phyloP scores from a whole-genome alignment of 1,140 invertebrate species.

The Coelopa frigida region DNA sequence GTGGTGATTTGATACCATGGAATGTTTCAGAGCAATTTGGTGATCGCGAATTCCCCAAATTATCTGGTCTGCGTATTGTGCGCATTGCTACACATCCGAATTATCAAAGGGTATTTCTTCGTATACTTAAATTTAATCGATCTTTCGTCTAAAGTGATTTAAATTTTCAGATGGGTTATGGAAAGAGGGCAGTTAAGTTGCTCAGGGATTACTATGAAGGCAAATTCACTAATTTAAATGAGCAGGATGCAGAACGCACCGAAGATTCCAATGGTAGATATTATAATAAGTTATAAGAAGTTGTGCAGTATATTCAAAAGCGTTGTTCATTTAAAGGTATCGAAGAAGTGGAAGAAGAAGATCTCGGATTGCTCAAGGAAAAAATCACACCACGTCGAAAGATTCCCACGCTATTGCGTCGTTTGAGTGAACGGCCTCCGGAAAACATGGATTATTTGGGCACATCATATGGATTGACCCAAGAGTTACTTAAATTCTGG shows the following conservation, averaged over 20 bases:
- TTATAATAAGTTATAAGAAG: not conserved
- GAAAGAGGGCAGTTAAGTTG: conserved; percentile 72
- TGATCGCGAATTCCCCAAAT: conserved; percentile 84
- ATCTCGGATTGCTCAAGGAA: conserved; percentile 56
- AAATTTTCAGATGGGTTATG: conserved; percentile 84
- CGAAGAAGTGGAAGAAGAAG: conserved; percentile 49
- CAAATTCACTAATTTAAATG: conserved; percentile 66
- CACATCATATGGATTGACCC: conserved; percentile 86
- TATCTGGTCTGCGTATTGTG: conserved; percentile 88
- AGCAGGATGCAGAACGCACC: conserved; percentile 48
- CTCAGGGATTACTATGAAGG: conserved; percentile 84
- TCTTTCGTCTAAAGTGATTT: conserved; percentile 1
- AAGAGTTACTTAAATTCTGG: conserved; percentile 89
- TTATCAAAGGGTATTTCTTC: conserved; percentile 88
- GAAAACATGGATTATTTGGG: conserved; percentile 91
- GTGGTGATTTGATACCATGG: conserved; percentile 98
- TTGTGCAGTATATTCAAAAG: not conserved
- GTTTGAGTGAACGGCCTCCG: conserved; percentile 73
- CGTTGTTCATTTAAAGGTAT: conserved; percentile 41
- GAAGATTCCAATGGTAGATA: conserved; percentile 33
- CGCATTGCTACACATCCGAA: conserved; percentile 97
- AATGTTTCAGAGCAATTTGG: conserved; percentile 94
- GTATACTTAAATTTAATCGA: conserved; percentile 14
- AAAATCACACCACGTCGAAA: conserved; percentile 55
- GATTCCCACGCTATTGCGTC: conserved; percentile 65